Percentiles rank a stretch among this genome's conserved stretches.
Evolutionary conservation across 2,888 invertebrate genomes (phyloP).

Genomic region (Pterostichus niger): DNA sequence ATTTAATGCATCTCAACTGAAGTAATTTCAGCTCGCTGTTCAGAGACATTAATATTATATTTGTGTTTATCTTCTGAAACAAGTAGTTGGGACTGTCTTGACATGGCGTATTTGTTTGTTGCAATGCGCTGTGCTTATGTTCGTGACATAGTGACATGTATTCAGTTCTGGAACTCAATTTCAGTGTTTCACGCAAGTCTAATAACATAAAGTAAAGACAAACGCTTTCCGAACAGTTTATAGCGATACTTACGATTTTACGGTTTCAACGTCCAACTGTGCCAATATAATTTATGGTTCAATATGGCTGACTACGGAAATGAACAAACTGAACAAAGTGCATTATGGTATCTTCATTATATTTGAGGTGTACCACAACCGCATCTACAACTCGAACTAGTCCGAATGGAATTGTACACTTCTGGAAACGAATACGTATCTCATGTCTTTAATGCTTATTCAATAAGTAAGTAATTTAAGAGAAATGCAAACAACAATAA

Average conservation of each 20-base stretch:
- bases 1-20: conserved; percentile 13
- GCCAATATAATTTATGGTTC: conserved; percentile 25
- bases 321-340: conserved; percentile 17
- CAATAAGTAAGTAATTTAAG: no score
- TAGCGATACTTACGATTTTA: conserved; percentile 35
- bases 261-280: conserved; percentile 23
- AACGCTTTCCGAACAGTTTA: conserved; percentile 39
- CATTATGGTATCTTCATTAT: neutral
- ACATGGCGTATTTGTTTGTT: conserved; percentile 6
- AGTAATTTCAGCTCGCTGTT: neutral
- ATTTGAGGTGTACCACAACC: neutral
- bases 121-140: conserved; percentile 14
- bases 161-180: conserved; percentile 37
- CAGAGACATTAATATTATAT: conserved; percentile 36
- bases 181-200: conserved; percentile 46
- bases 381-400: no score
- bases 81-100: neutral
- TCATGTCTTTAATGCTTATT: no score
- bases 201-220: conserved; percentile 48
- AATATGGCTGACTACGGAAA: conserved; percentile 14
- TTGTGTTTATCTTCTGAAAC: conserved; percentile 3
- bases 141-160: conserved; percentile 43
- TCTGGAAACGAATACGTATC: no score
- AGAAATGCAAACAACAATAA: no score
- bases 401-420: no score